Base-by-base conservation (phyloP, 2,888 invertebrate genomes). In the Amblyteles armatorius region DNA sequence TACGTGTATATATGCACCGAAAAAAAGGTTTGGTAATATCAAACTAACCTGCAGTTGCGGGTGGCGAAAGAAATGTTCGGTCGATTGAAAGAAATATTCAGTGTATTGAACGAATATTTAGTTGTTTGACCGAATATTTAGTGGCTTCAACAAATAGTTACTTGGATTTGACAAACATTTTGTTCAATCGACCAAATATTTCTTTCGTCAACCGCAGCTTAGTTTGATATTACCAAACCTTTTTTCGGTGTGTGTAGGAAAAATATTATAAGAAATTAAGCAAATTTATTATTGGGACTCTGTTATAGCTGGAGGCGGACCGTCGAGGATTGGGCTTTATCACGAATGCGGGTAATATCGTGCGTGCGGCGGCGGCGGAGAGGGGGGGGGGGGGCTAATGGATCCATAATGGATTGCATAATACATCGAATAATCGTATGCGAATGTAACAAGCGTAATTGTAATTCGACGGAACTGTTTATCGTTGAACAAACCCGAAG, bases 391-490 rank as follows among this genome's bases (percentile, higher is more conserved):
- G 6, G 0, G n/a, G 60, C 33, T 63, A 33, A 33, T 33, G 60
- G 60, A 63, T 33, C 5, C 3, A 16, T 63, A 29, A 63, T 63
- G 29, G 44, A 63, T 29, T 63, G 60, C 60, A 63, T 33, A 33
- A 63, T 29, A 63, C 33, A 33, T 63, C 33, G n/a, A 63, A 33
- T 33, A 63, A 63, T 63, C 26, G 60, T 7, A 16, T 16, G n/a
- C 26, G 33, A 60, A 3, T 52, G 22, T n/a, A 74, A 63, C 33
- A n/a, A 74, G n/a, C 74, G 29, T 50, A 13, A n/a, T 63, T 26
- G 16, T 63, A 65, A 76, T 57, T 22, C 44, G 48, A 65, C 65
- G 40, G 29, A 19, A 36, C 65, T 33, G 19, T 57, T 63, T 65
- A 44, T 50, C 63, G 33, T 57, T 36, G 63, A 11, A 50, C 50